phyloP scores from a whole-genome alignment of 2,888 invertebrate genomes.

The Cephus sareptanus region DNA sequence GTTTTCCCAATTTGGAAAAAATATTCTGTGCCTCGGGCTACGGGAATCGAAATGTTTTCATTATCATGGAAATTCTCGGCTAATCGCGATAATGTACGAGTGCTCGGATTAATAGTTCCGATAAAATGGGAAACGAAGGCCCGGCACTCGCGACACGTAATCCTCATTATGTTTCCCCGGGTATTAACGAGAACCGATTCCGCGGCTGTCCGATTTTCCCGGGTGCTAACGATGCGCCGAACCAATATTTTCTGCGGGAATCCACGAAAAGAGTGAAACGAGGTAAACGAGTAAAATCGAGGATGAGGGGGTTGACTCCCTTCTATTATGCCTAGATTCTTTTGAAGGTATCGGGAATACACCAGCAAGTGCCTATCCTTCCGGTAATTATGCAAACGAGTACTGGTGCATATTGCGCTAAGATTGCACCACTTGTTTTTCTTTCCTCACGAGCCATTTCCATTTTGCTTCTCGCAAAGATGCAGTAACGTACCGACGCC shows the following conservation, averaged over 20 bases:
- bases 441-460: not conserved
- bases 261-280: conserved; percentile 11
- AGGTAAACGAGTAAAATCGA: not conserved
- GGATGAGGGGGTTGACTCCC: not conserved
- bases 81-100: not conserved
- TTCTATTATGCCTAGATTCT: not conserved
- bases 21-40: not conserved
- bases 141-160: conserved; percentile 39
- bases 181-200: conserved; percentile 38
- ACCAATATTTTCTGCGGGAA: not conserved
- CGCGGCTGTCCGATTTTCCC: not conserved
- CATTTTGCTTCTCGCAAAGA: conserved; percentile 3
- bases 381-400: conserved; percentile 1
- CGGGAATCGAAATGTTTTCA: not conserved
- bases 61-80: not conserved
- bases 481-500: not conserved
- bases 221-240: not conserved
- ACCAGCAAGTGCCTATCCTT: not conserved
- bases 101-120: conserved; percentile 38
- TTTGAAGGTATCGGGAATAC: not conserved
- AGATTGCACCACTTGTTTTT: not conserved
- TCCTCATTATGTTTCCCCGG: conserved; percentile 45
- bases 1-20: not conserved
- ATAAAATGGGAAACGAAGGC: conserved; percentile 4
- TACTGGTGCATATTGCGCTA: not conserved